Conservation (phyloP, 2,797 vertebrate species). For the Ctenopoma kingsleyae region DNA sequence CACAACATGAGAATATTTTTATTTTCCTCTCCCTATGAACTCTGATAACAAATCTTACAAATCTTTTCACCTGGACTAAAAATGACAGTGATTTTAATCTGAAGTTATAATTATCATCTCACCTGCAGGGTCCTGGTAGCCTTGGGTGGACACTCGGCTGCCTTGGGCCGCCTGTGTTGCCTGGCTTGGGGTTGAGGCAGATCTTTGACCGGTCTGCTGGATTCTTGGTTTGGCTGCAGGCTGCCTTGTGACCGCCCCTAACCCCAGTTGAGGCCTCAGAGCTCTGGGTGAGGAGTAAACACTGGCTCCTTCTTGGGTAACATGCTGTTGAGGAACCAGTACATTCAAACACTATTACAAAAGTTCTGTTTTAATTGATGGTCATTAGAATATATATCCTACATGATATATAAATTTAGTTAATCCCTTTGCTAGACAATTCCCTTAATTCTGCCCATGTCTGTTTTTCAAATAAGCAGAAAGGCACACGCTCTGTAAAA, state of each 20-base stretch:
- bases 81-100: neutral
- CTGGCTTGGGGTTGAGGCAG: constrained; percentile 64
- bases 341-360: neutral
- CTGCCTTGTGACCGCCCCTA: constrained; percentile 91
- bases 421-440: no score
- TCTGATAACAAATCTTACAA: no score
- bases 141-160: constrained; percentile 69
- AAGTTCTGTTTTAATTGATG: neutral
- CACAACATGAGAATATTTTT: no score
- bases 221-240: constrained; percentile 89
- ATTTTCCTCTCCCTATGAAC: no score
- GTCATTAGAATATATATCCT: no score
- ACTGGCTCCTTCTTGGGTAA: constrained; percentile 84
- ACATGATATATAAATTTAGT: no score
- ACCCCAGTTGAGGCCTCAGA: constrained; percentile 92
- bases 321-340: constrained; percentile 64
- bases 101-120: constrained; percentile 40
- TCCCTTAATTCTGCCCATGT: no score
- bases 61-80: no score
- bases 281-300: constrained; percentile 91
- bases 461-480: neutral
- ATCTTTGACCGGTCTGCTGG: constrained; percentile 88
- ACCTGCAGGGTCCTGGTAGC: constrained; percentile 88
- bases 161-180: constrained; percentile 70
- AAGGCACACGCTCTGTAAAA: neutral